Conservation (phyloP, 2,888 invertebrate species). For the Trissolcus brochymenae region DNA sequence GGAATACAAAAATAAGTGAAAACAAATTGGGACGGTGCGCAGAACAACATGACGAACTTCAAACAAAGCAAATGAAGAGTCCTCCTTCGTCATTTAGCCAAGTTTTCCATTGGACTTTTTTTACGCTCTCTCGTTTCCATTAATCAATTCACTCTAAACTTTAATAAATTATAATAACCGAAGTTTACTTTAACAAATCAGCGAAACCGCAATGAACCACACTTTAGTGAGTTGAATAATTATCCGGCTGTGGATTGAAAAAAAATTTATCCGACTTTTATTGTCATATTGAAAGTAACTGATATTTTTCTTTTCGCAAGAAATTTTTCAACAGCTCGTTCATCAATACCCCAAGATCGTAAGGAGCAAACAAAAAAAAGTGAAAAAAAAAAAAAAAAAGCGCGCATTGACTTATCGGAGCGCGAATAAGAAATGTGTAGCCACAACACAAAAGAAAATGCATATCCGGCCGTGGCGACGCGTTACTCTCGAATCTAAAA, state of each 20-base stretch:
- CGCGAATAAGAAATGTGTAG: conserved; percentile 28
- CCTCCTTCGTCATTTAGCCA: background rate
- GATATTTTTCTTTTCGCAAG: conserved; percentile 16
- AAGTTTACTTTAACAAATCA: conserved; percentile 1
- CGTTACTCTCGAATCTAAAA: conserved; percentile 29
- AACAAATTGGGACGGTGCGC: background rate
- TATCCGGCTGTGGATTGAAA: no score
- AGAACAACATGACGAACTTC: conserved; percentile 6
- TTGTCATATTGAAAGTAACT: conserved; percentile 5
- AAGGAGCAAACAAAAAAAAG: conserved; percentile 12
- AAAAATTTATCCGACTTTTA: no score
- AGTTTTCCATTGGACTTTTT: background rate
- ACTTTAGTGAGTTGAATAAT: background rate
- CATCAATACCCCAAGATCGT: conserved; percentile 34
- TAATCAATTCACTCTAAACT: conserved; percentile 2
- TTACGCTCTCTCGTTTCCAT: background rate
- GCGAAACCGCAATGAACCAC: background rate
- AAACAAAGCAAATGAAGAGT: background rate
- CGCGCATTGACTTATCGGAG: conserved; percentile 20
- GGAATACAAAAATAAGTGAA: background rate
- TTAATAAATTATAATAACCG: background rate
- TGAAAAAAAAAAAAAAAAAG: no score
- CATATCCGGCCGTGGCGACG: conserved; percentile 11
- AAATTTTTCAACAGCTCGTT: conserved; percentile 5
- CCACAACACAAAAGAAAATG: conserved; percentile 29